These are phyloP conservation scores for Trichogramma evanescens DNA, from an alignment of 2,888 invertebrate genomes.

Conservation along the genomic window DNA sequence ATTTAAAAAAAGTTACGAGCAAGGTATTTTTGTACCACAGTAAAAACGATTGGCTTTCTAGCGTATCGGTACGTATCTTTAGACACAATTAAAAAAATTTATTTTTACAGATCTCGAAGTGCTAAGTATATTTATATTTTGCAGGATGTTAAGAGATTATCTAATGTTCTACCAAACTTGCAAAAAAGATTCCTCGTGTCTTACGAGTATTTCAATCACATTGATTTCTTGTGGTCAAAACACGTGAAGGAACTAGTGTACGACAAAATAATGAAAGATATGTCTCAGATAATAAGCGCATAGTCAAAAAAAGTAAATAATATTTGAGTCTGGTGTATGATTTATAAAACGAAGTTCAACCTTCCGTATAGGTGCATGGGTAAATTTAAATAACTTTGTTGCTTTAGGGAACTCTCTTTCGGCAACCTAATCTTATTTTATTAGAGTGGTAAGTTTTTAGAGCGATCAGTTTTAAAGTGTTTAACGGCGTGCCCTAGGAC, in stretches of 20 bases:
- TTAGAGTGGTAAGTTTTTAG: too few relatives aligned
- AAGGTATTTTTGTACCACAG: slow-evolving; percentile 63
- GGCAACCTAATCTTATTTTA: too few relatives aligned
- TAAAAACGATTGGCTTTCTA: slow-evolving; percentile 59
- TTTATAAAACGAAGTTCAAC: too few relatives aligned
- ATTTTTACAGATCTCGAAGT: not conserved
- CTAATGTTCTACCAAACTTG: slow-evolving; percentile 49
- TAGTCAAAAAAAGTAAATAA: not conserved
- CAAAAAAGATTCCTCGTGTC: slow-evolving; percentile 48
- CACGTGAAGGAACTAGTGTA: slow-evolving; percentile 53
- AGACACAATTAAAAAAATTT: not conserved
- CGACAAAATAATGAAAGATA: slow-evolving; percentile 26
- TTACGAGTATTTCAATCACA: slow-evolving; percentile 54
- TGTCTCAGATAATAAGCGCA: not conserved
- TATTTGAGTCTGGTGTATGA: too few relatives aligned
- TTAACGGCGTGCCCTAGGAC: too few relatives aligned
- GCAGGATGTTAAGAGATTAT: slow-evolving; percentile 51
- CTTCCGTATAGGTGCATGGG: too few relatives aligned
- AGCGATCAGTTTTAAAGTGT: too few relatives aligned
- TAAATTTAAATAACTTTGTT: too few relatives aligned
- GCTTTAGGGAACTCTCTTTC: too few relatives aligned
- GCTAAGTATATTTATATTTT: slow-evolving; percentile 1
- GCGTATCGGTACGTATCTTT: slow-evolving; percentile 29
- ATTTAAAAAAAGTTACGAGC: slow-evolving; percentile 52
- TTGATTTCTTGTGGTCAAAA: slow-evolving; percentile 59